phyloP scores from a whole-genome alignment of 37 sponge, comb jelly and placozoan genomes.

The Corticium candelabrum region DNA sequence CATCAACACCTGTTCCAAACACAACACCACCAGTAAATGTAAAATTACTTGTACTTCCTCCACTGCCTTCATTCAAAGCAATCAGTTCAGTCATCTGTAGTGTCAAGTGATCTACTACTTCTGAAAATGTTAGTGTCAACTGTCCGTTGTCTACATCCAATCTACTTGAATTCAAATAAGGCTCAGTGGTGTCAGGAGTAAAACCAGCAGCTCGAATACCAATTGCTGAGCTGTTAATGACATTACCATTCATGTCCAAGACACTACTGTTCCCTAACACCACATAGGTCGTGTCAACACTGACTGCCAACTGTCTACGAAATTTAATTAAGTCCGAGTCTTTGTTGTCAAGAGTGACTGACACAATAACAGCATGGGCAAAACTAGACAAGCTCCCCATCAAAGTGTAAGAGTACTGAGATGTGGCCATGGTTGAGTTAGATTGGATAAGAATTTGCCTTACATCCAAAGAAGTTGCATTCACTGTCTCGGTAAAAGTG shows the following conservation, averaged over 20 bases:
- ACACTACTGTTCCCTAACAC: constrained; percentile 28
- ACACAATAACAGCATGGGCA: constrained; percentile 22
- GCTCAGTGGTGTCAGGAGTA: background rate
- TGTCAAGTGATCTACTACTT: background rate
- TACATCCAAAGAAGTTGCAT: constrained; percentile 48
- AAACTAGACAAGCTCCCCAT: background rate
- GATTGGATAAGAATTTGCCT: constrained; percentile 22
- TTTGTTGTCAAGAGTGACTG: constrained; percentile 31
- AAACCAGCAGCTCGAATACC: background rate
- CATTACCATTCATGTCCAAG: constrained; percentile 21
- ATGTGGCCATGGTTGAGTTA: background rate
- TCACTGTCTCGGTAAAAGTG: constrained; percentile 76
- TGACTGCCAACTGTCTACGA: constrained; percentile 27
- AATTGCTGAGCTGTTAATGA: background rate
- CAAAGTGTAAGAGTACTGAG: constrained; percentile 36
- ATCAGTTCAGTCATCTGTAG: background rate
- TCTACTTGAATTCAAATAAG: background rate
- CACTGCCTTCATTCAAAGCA: background rate
- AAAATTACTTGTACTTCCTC: background rate
- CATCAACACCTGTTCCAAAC: background rate
- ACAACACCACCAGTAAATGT: background rate
- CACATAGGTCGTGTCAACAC: constrained; percentile 32
- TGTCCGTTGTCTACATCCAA: background rate
- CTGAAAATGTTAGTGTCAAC: background rate
- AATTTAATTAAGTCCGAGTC: constrained; percentile 71